Evolutionary conservation across 1,140 invertebrate genomes (phyloP), one percentile per base, ranked within the genome.

Genomic region (Cydia amplana): DNA sequence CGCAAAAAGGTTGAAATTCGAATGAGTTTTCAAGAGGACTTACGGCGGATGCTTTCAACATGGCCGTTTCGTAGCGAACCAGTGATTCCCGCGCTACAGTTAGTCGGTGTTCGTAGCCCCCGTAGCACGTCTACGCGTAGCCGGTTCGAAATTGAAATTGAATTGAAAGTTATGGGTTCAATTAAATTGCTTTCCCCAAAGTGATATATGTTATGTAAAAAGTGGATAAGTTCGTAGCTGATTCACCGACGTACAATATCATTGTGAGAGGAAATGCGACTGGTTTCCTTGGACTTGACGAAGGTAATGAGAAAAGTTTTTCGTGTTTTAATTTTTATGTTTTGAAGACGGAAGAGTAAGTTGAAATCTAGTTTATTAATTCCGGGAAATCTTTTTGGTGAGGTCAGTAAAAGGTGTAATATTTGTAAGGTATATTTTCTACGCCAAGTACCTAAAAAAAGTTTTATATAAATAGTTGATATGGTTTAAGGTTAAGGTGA

Each of bases 161-260:
- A 63, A 55, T 25, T 51, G 40, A 51, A 51, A 67, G 60, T 60
- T 25, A 25, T 65, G 73, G 78, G 74, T 78, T 78, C 82, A 79
- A 82, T 83, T 85, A 79, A 82, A 75, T 80, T 77, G 77, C 80
- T 81, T 80, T 75, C 77, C 77, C 64, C 46, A 28, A 78, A 74
- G 81, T 83, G 86, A 82, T 78, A 23, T 85, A 84, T 91, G 88
- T 87, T 85, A 90, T 90, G 90, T 92, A 88, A 90, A 91, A 88
- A 90, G 90, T 92, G 89, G 91, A 91, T 89, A 90, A 86, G 81
- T 91, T 92, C 83, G 73, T 91, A 72, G 84, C 80, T 81, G 84
- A 86, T 43, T 83, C 82, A 79, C 88, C 84, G 80, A 91, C 91
- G 88, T 89, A 91, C 87, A 91, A 91, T 91, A 91, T 87, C 85